Percentiles rank a stretch among this genome's conserved stretches.
These are phyloP conservation scores for Bubo scandiacus DNA, from an alignment of 2,113 vertebrate species.

Conservation along the genomic window DNA sequence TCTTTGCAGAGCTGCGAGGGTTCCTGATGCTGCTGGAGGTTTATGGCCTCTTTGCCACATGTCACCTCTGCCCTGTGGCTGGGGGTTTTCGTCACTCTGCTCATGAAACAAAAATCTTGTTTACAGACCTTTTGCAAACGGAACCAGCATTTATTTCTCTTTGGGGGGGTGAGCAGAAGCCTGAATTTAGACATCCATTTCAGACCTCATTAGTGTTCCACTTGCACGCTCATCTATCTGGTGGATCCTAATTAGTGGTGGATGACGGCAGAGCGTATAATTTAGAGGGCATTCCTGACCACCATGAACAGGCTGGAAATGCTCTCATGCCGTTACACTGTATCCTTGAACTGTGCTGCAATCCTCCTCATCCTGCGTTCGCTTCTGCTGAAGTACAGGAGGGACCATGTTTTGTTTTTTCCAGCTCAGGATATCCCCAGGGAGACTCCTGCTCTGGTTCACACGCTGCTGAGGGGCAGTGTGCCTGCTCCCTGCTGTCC, in stretches of 20 bases:
- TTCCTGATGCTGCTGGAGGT: background rate
- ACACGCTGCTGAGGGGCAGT: rapidly evolving
- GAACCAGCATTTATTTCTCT: background rate
- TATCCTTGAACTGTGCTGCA: background rate
- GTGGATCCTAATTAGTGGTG: background rate
- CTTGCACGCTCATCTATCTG: background rate
- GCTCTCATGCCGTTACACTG: rapidly evolving
- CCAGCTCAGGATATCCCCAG: background rate
- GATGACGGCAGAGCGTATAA: background rate
- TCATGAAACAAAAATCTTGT: background rate
- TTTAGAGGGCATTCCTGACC: background rate
- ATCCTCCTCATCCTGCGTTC: rapidly evolving
- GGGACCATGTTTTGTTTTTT: background rate
- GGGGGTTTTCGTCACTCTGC: background rate
- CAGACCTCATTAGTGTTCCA: background rate
- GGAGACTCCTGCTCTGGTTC: background rate
- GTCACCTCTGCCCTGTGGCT: background rate
- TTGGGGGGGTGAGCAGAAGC: background rate
- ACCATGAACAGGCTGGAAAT: background rate
- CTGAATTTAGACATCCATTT: background rate
- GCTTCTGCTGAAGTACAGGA: background rate
- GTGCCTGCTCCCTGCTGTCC: rapidly evolving
- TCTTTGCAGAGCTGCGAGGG: background rate
- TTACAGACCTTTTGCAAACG: background rate
- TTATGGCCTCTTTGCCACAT: background rate